Conservation (phyloP, 2,888 invertebrate species). For the Dolomedes plantarius region DNA sequence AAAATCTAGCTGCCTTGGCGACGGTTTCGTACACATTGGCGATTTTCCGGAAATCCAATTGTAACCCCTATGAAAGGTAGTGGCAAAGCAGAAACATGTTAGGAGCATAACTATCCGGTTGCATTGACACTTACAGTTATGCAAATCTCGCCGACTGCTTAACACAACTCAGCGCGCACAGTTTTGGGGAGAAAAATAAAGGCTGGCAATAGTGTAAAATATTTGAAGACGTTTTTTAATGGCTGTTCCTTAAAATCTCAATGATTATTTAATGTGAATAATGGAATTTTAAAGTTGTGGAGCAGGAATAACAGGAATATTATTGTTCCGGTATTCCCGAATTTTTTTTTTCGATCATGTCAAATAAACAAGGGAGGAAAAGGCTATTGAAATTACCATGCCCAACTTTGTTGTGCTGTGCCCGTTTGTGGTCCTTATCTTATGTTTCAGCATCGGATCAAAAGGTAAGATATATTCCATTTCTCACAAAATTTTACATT, state of each 20-base stretch:
- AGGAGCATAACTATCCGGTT: slow-evolving; percentile 31
- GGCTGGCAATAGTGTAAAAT: background rate
- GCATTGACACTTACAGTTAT: slow-evolving; percentile 30
- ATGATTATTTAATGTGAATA: background rate
- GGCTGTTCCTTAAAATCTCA: background rate
- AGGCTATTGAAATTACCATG: slow-evolving; percentile 43
- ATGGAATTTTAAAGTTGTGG: background rate
- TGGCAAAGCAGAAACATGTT: slow-evolving; percentile 62
- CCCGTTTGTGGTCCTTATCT: slow-evolving; percentile 59
- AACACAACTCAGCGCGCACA: background rate
- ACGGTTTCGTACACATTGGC: slow-evolving; percentile 26
- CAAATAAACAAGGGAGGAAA: slow-evolving; percentile 43
- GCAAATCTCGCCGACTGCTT: slow-evolving; percentile 25
- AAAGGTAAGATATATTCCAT: slow-evolving; percentile 42
- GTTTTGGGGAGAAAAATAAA: background rate
- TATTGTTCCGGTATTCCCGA: background rate
- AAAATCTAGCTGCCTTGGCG: slow-evolving; percentile 22
- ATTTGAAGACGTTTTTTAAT: background rate
- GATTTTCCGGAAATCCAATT: slow-evolving; percentile 17
- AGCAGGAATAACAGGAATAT: background rate
- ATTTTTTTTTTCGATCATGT: slow-evolving; percentile 19
- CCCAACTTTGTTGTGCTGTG: slow-evolving; percentile 53
- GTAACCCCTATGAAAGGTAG: slow-evolving; percentile 44
- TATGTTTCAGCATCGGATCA: slow-evolving; percentile 59
- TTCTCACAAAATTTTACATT: background rate